Percentiles rank a stretch among this genome's conserved stretches.
Evolutionary conservation across 2,113 vertebrate genomes (phyloP).

Genomic region (Centrocercus urophasianus): DNA sequence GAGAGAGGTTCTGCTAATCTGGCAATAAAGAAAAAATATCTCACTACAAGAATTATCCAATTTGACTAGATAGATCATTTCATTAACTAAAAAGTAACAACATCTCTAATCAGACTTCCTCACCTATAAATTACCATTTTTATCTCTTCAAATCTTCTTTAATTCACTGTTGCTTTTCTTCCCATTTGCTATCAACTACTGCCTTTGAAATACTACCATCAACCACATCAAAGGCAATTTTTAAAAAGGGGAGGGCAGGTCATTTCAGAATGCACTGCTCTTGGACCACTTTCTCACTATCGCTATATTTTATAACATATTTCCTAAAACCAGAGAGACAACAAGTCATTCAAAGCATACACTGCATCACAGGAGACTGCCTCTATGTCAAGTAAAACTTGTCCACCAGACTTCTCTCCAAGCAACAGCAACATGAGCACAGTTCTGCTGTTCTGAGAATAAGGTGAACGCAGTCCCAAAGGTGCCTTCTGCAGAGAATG

Average conservation of each 20-base stretch:
- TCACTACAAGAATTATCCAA: neutral
- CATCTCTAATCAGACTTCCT: constrained; percentile 42
- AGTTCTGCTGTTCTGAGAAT: neutral
- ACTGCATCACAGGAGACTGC: neutral
- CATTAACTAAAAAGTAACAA: constrained; percentile 52
- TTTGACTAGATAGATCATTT: constrained; percentile 58
- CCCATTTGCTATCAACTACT: neutral
- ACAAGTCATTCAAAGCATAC: neutral
- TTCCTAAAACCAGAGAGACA: neutral
- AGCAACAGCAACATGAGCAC: neutral
- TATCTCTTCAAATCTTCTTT: constrained; percentile 30
- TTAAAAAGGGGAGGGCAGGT: neutral
- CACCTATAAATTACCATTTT: constrained; percentile 33
- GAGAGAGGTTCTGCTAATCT: constrained; percentile 41
- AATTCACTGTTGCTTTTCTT: constrained; percentile 53
- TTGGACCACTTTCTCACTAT: neutral
- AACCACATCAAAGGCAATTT: constrained; percentile 12
- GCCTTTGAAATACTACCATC: constrained; percentile 33
- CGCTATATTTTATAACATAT: neutral
- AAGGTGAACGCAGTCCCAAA: neutral
- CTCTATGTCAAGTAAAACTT: neutral
- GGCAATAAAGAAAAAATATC: constrained; percentile 48
- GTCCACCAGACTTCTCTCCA: neutral
- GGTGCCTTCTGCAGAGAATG: neutral
- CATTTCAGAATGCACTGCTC: neutral